Base-by-base conservation (phyloP, 2,888 invertebrate species). In the Drosophila tanythrix region DNA sequence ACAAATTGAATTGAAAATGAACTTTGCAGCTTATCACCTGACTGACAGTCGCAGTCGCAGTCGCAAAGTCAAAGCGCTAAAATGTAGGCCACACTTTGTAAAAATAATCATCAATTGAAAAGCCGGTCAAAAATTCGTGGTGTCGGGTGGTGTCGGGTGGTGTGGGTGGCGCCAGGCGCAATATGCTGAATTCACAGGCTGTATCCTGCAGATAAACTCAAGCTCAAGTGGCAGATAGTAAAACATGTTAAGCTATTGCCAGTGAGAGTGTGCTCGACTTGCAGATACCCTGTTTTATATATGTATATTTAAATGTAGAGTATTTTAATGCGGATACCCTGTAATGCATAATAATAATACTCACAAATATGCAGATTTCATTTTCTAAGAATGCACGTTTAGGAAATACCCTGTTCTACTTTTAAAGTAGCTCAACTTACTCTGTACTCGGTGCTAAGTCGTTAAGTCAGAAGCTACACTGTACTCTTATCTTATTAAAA, bases 181-280 rank as follows among this genome's bases (percentile, higher is more conserved):
- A 31, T 25, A 48, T n/a, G 11, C 21, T 52, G 57, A 60, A 25
- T 70, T 50, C 31, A 25, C 38, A 29, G 27, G 43, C 76, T 76
- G 80, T 65, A 63, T 50, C 29, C 58, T 79, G 87, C 88, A 81
- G 83, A 81, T 86, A 88, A 85, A 79, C 74, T n/a, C n/a, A n/a
- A 82, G 80, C 73, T 77, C 76, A 75, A 79, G 64, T 36, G 70
- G n/a, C 70, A 72, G 70, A 62, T 63, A 50, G 40, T 38, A 33
- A 56, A 31, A 58, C 18, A 55, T 33, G 67, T 58, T 65, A 10
- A 57, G 57, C 57, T 40, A 29, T 6, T 5, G 21, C 13, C 1
- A 10, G 6, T 18, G 13, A 46, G 15, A 57, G 31, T 33, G 50
- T 25, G 60, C 25, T 43, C 11, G 43, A 73, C 48, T 46, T 8